These are phyloP conservation scores for Helogale parvula DNA, from an alignment of 2,113 vertebrate genomes.

Conservation along the genomic window DNA sequence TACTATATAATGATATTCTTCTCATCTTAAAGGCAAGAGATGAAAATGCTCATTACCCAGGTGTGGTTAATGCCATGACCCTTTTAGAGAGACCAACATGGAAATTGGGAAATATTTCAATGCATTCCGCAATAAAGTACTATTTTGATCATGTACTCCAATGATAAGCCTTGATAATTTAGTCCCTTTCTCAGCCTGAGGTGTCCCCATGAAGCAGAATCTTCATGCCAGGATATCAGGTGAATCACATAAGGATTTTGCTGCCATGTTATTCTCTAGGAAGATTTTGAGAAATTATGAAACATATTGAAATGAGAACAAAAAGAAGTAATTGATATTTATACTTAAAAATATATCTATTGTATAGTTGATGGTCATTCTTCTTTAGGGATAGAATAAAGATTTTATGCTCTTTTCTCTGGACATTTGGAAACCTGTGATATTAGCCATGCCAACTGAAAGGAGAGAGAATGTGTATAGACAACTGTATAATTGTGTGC, in stretches of 20 bases:
- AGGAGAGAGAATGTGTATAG: background rate
- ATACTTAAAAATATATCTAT: background rate
- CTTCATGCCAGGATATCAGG: conserved; percentile 94
- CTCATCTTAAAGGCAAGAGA: conserved; percentile 84
- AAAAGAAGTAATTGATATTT: conserved; percentile 40
- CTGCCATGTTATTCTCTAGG: background rate
- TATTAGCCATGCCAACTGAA: background rate
- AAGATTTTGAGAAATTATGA: conserved; percentile 11
- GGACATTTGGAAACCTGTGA: background rate
- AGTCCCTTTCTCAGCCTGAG: conserved; percentile 51
- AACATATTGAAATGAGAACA: background rate
- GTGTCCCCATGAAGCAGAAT: conserved; percentile 85
- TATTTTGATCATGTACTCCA: conserved; percentile 92
- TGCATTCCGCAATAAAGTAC: conserved; percentile 89
- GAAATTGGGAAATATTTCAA: conserved; percentile 96
- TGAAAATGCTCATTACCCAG: conserved; percentile 88
- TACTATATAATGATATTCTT: conserved; percentile 90
- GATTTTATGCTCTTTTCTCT: background rate
- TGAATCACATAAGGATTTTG: conserved; percentile 75
- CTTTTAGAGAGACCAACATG: conserved; percentile 96
- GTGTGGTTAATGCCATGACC: conserved; percentile 94
- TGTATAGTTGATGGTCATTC: background rate
- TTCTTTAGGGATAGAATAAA: background rate
- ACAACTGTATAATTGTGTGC: background rate
- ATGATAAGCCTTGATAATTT: conserved; percentile 81